Evolutionary conservation across 2,888 invertebrate species (phyloP).

Genomic region (Arenicola marina): DNA sequence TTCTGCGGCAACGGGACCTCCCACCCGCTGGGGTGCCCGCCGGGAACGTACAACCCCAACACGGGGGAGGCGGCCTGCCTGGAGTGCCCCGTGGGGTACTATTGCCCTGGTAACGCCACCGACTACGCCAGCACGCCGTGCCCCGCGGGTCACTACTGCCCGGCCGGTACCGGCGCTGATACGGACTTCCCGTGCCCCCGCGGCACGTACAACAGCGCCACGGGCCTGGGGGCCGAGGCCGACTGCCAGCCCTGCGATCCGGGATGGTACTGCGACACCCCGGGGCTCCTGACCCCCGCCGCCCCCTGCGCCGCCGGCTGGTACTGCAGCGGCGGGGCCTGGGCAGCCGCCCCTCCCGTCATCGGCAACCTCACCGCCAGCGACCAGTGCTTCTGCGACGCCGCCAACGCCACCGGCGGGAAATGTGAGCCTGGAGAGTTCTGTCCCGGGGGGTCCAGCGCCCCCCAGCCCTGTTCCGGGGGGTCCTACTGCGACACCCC

Average conservation of each 20-base stretch:
- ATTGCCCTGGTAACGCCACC: slow-evolving; percentile 46
- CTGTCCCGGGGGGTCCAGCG: slow-evolving; percentile 52
- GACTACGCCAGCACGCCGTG: slow-evolving; percentile 32
- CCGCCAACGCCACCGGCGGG: slow-evolving; percentile 49
- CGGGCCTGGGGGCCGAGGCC: slow-evolving; percentile 27
- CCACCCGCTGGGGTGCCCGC: slow-evolving; percentile 50
- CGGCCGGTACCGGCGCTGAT: slow-evolving; percentile 37
- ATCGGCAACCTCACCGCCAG: slow-evolving; percentile 37
- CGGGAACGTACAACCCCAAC: slow-evolving; percentile 48
- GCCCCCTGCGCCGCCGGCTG: slow-evolving; percentile 50
- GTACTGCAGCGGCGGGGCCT: slow-evolving; percentile 55
- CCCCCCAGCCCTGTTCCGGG: slow-evolving; percentile 45
- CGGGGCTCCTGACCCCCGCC: slow-evolving; percentile 39
- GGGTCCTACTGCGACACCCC: slow-evolving; percentile 29
- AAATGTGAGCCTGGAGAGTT: slow-evolving; percentile 49
- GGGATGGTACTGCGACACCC: slow-evolving; percentile 47
- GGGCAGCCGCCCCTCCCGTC: slow-evolving; percentile 46
- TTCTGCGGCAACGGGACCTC: slow-evolving; percentile 54
- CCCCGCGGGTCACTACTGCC: slow-evolving; percentile 51
- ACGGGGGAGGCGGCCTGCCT: slow-evolving; percentile 25
- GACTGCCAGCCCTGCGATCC: slow-evolving; percentile 53
- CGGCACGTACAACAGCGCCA: slow-evolving; percentile 47
- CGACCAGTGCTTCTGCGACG: slow-evolving; percentile 44
- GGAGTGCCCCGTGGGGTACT: slow-evolving; percentile 43
- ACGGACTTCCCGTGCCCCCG: slow-evolving; percentile 47